A percentile compares a stretch with the other conserved stretches of the same genome.
These are phyloP conservation scores for Mastigias papua DNA, from an alignment of 30 jellyfish, hydroid and myxozoan genomes.

Conservation along the genomic window DNA sequence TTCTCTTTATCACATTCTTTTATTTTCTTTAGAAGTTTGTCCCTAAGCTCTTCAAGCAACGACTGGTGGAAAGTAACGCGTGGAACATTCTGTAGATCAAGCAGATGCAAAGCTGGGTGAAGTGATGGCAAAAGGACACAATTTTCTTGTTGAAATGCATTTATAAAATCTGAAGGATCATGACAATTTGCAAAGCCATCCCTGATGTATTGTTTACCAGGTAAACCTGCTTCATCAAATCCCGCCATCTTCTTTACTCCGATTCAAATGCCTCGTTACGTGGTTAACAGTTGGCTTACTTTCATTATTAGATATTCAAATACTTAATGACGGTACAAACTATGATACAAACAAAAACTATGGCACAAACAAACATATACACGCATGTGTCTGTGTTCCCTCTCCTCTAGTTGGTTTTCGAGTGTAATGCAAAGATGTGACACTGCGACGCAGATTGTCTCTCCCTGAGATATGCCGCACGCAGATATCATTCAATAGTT, in stretches of 20 bases:
- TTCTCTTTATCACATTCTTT: conserved; percentile 68
- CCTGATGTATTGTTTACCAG: conserved; percentile 85
- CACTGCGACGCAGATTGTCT: not conserved
- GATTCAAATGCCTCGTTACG: not conserved
- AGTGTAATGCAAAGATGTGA: too few species aligned
- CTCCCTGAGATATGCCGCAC: not conserved
- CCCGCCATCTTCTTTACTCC: conserved; percentile 78
- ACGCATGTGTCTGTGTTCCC: too few species aligned
- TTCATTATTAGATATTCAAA: not conserved
- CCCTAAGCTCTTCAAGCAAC: conserved; percentile 79
- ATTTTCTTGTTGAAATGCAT: conserved; percentile 92
- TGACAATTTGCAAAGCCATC: conserved; percentile 85
- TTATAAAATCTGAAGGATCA: conserved; percentile 84
- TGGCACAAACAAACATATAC: too few species aligned
- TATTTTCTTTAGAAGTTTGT: conserved; percentile 78
- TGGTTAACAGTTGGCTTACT: not conserved
- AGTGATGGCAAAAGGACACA: conserved; percentile 91
- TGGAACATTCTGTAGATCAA: conserved; percentile 85
- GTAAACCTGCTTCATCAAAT: conserved; percentile 95
- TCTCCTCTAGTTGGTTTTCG: too few species aligned
- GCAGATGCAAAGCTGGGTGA: conserved; percentile 89
- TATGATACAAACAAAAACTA: too few species aligned
- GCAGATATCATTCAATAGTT: not conserved
- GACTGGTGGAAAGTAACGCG: conserved; percentile 86
- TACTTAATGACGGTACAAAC: too few species aligned